Conservation (phyloP, 1,140 invertebrate genomes). For the Brachionus koreanus region DNA sequence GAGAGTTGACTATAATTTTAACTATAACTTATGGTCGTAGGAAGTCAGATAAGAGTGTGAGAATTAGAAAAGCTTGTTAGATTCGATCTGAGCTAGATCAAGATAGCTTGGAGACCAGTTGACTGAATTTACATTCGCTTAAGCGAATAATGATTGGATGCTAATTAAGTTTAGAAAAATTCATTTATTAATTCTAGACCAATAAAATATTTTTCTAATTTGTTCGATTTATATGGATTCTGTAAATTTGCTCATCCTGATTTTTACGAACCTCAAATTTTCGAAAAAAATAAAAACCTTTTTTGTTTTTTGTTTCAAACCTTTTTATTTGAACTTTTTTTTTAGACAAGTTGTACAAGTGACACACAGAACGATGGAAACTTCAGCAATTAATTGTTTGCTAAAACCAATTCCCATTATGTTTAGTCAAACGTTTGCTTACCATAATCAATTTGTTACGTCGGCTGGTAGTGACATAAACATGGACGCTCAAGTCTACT, state of each 20-base stretch:
- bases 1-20: not conserved
- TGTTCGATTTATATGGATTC: constrained; percentile 9
- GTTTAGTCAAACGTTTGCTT: not conserved
- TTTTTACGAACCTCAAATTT: constrained; percentile 12
- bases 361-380: constrained; percentile 30
- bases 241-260: constrained; percentile 41
- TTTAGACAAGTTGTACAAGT: constrained; percentile 30
- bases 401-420: constrained; percentile 16
- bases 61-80: not conserved
- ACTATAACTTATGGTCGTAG: not conserved
- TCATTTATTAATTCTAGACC: constrained; percentile 6
- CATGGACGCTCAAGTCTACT: constrained; percentile 6
- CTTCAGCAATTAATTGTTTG: constrained; percentile 17
- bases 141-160: not conserved
- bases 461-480: constrained; percentile 33
- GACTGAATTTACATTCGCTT: not conserved
- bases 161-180: not conserved
- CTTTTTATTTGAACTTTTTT: constrained; percentile 26
- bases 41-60: not conserved
- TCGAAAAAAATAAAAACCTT: constrained; percentile 5
- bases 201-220: constrained; percentile 13
- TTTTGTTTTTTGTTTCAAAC: not conserved
- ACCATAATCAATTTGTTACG: constrained; percentile 18
- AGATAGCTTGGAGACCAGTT: constrained; percentile 19
- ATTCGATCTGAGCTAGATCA: not conserved